Evolutionary conservation across 2,113 vertebrate species (phyloP).

Genomic region (Corythornis vintsioides): DNA sequence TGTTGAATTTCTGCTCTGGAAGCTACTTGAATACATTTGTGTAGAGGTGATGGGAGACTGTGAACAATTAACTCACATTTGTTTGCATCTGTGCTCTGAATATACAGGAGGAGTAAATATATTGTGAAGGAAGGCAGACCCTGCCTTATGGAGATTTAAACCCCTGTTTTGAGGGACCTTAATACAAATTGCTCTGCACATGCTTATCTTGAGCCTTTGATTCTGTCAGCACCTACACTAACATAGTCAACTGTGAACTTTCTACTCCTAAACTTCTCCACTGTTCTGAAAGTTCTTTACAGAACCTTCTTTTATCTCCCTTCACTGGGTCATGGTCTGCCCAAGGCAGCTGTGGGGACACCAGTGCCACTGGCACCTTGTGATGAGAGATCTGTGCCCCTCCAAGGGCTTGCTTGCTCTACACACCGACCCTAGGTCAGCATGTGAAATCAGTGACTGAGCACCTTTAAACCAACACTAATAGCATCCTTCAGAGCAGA

Average conservation of each 20-base stretch:
- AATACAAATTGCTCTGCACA: background rate
- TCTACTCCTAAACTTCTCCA: background rate
- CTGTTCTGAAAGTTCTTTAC: background rate
- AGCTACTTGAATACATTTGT: background rate
- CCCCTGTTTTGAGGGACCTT: background rate
- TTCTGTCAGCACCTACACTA: background rate
- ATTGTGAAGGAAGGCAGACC: background rate
- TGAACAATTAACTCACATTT: background rate
- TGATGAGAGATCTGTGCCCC: background rate
- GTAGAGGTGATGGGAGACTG: background rate
- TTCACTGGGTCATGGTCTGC: background rate
- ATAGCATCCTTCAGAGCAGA: background rate
- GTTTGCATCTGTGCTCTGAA: background rate
- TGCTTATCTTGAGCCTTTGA: background rate
- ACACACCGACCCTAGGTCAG: background rate
- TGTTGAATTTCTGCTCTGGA: background rate
- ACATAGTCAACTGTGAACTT: background rate
- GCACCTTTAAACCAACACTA: background rate
- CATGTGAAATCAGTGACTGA: background rate
- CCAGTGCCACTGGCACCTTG: background rate
- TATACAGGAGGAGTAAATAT: background rate
- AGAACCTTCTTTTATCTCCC: background rate
- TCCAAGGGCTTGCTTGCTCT: background rate
- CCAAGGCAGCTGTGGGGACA: background rate
- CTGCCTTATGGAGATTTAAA: background rate